Base-by-base conservation (phyloP, 2,113 vertebrate species). In the Rhinolophus ferrumequinum region DNA sequence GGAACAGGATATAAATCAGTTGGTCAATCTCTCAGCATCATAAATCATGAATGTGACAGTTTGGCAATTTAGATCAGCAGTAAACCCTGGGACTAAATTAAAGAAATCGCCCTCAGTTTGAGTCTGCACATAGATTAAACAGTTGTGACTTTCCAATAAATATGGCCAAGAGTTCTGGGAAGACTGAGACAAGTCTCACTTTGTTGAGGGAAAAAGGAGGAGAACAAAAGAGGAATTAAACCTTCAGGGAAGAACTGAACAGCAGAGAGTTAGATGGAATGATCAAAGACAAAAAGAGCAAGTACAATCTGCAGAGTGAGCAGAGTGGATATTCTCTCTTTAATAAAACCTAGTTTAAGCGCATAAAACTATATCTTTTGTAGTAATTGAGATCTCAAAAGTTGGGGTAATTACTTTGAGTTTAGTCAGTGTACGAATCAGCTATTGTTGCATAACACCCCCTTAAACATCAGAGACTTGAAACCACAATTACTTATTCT, bases 1-100 rank as follows among this genome's bases (percentile, higher is more conserved):
- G 56, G 64, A 97, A 92, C 16, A 52, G 80, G 50, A 15, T 75
- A 94, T 97, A 94, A 97, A 97, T 97, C 94, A 97, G 86, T 69
- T 87, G 30, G 52, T 94, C 92, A 96, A 3, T 95, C 88, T 93
- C 91, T 79, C 73, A 76, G 89, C 47, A 54, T 81, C n/a, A 66
- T 95, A 97, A 95, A 96, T 97, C 86, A 72, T 9, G 10, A 93
- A 15, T 76, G 88, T 92, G 89, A 80, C 13, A 22, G 24, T 86
- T 97, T 83, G 44, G 56, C 93, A 95, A 96, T 98, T 97, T 96
- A 97, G 89, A 97, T 83, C 82, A 96, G 93, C 64, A 93, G 54
- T 95, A 94, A 94, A 86, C 81, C n/a, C 54, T 33, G 19, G 30
- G 82, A 75, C 79, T 83, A 86, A 93, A 93, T 94, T 93, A 96